Evolutionary conservation across 2,888 invertebrate species (phyloP), one percentile per base, ranked within the genome.

Genomic region (Pristionchus mayeri): DNA sequence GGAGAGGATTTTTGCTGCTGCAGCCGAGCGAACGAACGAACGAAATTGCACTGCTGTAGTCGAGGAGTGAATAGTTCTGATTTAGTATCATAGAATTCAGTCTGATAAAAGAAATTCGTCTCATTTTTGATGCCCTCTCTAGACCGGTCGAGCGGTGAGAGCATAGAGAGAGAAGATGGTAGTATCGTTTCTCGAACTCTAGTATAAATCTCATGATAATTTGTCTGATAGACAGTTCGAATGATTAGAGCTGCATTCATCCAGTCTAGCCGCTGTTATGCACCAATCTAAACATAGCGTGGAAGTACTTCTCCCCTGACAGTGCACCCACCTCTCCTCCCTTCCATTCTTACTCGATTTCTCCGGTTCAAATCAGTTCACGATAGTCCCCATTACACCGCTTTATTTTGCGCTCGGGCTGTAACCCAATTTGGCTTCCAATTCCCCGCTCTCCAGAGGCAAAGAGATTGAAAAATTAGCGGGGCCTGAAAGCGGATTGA

Each of bases 391-490:
- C 7, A 27, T 52, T n/a, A n/a, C n/a, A 44, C 6, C 44, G 44
- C 13, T 13, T 44, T 44, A 9, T 44, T 44, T 44, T 44, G 7
- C 44, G 13, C 44, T 44, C 52, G 3, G 9, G 30, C 63, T 16
- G 71, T 71, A 71, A 71, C 44, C 71, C 44, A 71, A 71, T 71
- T 71, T 71, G 44, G 34, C 34, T 11, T 4, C 40, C 67, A 40
- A 63, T 63, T 37, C 34, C 71, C 71, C 7, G 37, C 24, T 63
- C 63, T 63, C 63, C 30, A 16, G 30, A 63, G 63, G 34, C 24
- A 71, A 44, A 24, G 71, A 71, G 71, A 71, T 71, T 71, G 71
- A 44, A 71, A 71, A 71, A 71, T 71, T 71, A 71, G 40, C 71
- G 37, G 24, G 71, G n/a, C 21, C 34, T n/a, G 40, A 71, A 71